Evolutionary conservation across 2,797 vertebrate species (phyloP).

Genomic region (Rhynchonycteris naso): DNA sequence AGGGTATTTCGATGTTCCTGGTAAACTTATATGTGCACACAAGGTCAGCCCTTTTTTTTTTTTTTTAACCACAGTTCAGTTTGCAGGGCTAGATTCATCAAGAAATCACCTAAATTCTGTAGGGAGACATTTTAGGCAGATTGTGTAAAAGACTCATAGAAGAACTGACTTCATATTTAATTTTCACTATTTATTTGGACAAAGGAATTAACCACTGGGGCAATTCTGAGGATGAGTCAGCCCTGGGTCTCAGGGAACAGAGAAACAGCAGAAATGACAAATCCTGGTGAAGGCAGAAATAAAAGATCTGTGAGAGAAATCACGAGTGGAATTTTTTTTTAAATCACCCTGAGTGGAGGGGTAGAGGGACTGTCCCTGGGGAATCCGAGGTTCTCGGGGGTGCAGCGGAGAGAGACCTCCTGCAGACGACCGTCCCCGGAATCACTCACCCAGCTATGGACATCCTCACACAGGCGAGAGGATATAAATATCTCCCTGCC

Average conservation of each 20-base stretch:
- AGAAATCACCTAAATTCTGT: neutral
- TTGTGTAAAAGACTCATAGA: neutral
- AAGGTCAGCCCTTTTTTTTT: neutral
- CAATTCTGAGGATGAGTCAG: neutral
- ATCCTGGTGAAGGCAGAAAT: neutral
- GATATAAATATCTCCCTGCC: neutral
- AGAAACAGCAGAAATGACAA: neutral
- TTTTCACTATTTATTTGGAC: neutral
- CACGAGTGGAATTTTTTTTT: neutral
- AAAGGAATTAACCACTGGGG: neutral
- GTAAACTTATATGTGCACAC: neutral
- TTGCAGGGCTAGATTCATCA: neutral
- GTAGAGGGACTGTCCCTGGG: neutral
- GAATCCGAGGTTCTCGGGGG: neutral
- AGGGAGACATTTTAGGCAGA: neutral
- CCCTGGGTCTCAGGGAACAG: neutral
- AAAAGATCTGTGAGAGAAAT: neutral
- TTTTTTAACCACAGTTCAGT: neutral
- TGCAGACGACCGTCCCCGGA: neutral
- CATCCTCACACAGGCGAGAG: neutral
- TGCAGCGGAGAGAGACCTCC: neutral
- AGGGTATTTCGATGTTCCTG: slow-evolving; percentile 26
- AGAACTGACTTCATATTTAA: neutral
- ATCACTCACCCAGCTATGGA: neutral
- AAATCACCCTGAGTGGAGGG: neutral